Conservation (phyloP, 2,113 vertebrate species). For the Puffinus mauretanicus region DNA sequence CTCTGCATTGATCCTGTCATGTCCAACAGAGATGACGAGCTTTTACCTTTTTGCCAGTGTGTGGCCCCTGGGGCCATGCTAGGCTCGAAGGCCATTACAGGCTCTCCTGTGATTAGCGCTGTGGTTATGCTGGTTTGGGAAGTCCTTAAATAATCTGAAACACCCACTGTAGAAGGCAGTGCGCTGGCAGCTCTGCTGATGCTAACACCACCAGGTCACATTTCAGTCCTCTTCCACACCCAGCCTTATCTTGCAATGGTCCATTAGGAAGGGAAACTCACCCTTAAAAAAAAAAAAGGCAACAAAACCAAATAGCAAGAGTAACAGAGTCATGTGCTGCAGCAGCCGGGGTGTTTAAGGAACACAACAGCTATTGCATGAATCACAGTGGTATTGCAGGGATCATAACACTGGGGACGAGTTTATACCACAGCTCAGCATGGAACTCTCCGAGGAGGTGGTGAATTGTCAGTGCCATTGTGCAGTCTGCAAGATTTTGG, state of each 20-base stretch:
- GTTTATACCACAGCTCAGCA: neutral
- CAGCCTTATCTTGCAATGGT: neutral
- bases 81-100: neutral
- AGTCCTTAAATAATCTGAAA: neutral
- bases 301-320: neutral
- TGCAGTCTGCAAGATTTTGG: neutral
- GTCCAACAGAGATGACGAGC: neutral
- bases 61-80: neutral
- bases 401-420: neutral
- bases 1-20: neutral
- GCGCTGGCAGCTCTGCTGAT: neutral
- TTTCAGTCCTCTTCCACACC: neutral
- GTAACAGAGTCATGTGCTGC: neutral
- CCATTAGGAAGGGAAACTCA: neutral
- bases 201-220: neutral
- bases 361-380: neutral
- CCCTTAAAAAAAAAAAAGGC: neutral
- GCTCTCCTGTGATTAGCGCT: neutral
- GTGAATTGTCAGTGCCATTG: neutral
- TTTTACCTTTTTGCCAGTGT: neutral
- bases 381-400: neutral
- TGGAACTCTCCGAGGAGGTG: rapidly evolving
- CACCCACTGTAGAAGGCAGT: neutral
- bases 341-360: neutral
- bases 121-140: neutral